phyloP scores from a whole-genome alignment of 2,113 vertebrate species.

The Calonectris borealis region DNA sequence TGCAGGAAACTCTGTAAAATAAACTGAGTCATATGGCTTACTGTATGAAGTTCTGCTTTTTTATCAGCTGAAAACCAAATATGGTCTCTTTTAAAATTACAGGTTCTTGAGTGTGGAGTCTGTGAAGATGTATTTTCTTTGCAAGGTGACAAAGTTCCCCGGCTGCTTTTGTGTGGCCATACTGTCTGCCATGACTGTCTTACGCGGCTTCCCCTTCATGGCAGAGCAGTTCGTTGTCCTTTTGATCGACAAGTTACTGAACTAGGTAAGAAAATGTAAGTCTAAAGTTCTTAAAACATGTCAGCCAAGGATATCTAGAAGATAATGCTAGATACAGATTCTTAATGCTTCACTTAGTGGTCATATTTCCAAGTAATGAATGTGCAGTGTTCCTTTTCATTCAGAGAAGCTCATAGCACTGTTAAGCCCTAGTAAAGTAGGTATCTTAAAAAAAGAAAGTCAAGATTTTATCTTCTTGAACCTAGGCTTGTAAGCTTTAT shows the following conservation, averaged over 20 bases:
- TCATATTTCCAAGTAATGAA: neutral
- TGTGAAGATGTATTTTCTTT: slow-evolving; percentile 98
- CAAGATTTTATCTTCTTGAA: neutral
- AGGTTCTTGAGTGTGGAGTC: slow-evolving; percentile 97
- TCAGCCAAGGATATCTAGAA: neutral
- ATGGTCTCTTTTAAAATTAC: neutral
- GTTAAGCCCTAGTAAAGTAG: neutral
- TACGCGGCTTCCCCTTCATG: slow-evolving; percentile 92
- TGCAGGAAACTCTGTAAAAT: neutral
- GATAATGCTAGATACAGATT: neutral
- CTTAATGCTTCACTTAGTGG: neutral
- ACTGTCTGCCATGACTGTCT: slow-evolving; percentile 97
- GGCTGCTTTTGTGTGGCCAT: slow-evolving; percentile 93
- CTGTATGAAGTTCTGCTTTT: neutral
- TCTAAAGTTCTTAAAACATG: neutral
- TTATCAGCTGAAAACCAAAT: neutral
- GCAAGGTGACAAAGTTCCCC: slow-evolving; percentile 96
- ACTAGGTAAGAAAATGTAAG: slow-evolving; percentile 78
- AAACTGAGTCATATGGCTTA: neutral
- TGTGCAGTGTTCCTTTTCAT: neutral
- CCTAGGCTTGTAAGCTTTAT: neutral
- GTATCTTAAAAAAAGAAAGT: neutral
- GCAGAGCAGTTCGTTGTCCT: slow-evolving; percentile 93
- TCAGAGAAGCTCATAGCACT: neutral
- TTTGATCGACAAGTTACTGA: slow-evolving; percentile 97